A percentile compares a stretch with the other conserved stretches of the same genome.
Conservation (phyloP, 2,797 vertebrate species). For the Melanotaenia nigrans region DNA sequence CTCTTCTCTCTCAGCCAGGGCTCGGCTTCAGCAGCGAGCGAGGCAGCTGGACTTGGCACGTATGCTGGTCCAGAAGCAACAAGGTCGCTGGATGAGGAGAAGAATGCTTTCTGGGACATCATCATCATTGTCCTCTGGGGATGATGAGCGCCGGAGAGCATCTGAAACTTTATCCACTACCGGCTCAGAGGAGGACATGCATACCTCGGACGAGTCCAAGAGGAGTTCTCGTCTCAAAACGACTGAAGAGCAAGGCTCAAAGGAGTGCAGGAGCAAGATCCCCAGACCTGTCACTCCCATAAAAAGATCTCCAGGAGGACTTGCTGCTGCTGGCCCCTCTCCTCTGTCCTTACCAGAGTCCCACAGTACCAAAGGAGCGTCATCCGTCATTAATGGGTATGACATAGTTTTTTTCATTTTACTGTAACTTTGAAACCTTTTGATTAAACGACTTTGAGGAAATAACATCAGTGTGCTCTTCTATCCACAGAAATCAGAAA, state of each 20-base stretch:
- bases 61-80: conserved; percentile 90
- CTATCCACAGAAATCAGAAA: conserved; percentile 82
- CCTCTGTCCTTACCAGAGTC: conserved; percentile 53
- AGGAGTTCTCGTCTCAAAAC: conserved; percentile 70
- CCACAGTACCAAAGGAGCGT: conserved; percentile 44
- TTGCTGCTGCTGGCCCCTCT: conserved; percentile 38
- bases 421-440: not conserved
- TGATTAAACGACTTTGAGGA: not conserved
- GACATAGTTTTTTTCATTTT: conserved; percentile 14
- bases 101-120: conserved; percentile 89
- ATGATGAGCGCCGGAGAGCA: conserved; percentile 83
- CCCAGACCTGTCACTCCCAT: conserved; percentile 78
- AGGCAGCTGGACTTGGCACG: conserved; percentile 89
- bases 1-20: conserved; percentile 84
- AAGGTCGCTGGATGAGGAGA: conserved; percentile 86
- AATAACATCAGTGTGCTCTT: conserved; percentile 14
- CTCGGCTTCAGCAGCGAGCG: conserved; percentile 84
- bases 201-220: conserved; percentile 85
- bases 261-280: conserved; percentile 86
- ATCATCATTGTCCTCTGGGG: conserved; percentile 89
- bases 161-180: conserved; percentile 91
- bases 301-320: conserved; percentile 44
- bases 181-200: conserved; percentile 92
- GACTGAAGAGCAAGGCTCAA: conserved; percentile 64
- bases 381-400: conserved; percentile 82